Evolutionary conservation across 2,888 invertebrate genomes (phyloP), one percentile per base, ranked within the genome.

Genomic region (Amphipoea oculea): DNA sequence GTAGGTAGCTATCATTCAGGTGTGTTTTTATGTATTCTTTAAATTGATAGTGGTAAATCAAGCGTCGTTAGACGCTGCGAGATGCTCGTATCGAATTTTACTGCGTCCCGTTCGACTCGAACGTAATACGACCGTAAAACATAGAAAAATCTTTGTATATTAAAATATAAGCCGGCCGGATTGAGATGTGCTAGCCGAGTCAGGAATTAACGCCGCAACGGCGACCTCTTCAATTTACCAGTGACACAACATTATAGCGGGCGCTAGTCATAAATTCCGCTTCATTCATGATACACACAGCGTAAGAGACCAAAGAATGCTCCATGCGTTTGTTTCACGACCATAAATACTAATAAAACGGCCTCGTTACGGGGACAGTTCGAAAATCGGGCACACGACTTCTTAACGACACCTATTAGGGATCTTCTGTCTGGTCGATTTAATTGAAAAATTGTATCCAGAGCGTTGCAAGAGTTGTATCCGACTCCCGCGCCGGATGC

Each of bases 381-480:
- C 96, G 95, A 96, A 96, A 96, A 96, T 96, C 96, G 95, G 96
- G 96, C 96, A 96, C 96, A 96, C 95, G 96, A 95, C 96, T 96
- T 95, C 96, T 96, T 96, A 96, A 96, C 96, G 96, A 96, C 96
- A 96, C 96, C 96, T 96, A 97, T 96, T 97, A 96, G 95, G 96
- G 96, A 96, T 96, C 96, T 96, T 96, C 94, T 95, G 96, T 96
- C 96, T 96, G 96, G 96, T 95, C 94, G 95, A 94, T 96, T 96
- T 96, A 97, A 97, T 97, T 96, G 97, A 96, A 97, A 97, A 97
- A 97, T 97, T 97, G 96, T 97, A 96, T 96, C 95, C 94, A 95
- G 95, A 94, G 95, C 95, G 95, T 92, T 96, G 96, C 96, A 95
- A 95, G 96, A 96, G 96, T 95, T 94, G 96, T 95, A 96, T 96